Conservation (phyloP, 2,888 invertebrate genomes). For the Scaptomyza tumidula region DNA sequence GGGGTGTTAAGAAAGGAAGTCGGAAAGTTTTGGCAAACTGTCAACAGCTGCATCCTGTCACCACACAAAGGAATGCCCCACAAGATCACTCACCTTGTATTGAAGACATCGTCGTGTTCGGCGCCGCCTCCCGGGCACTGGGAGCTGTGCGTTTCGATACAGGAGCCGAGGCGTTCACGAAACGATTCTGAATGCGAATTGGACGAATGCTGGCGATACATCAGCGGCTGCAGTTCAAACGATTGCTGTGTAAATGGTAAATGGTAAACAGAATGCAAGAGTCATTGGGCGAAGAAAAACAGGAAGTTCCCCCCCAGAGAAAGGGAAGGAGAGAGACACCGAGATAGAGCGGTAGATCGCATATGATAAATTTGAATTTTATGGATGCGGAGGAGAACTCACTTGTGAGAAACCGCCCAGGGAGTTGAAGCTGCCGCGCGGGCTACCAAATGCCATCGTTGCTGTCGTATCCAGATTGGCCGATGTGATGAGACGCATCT, state of each 20-base stretch:
- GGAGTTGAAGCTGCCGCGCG: conserved; percentile 83
- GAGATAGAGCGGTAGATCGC: conserved; percentile 36
- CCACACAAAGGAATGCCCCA: conserved; percentile 17
- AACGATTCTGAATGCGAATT: conserved; percentile 81
- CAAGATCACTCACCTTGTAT: conserved; percentile 80
- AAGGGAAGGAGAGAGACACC: not conserved
- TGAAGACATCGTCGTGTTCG: conserved; percentile 83
- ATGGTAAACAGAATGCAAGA: conserved; percentile 22
- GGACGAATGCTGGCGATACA: conserved; percentile 80
- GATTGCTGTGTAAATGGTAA: conserved; percentile 65
- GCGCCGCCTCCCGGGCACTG: conserved; percentile 62
- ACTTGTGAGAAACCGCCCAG: conserved; percentile 82
- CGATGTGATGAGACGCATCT: conserved; percentile 83
- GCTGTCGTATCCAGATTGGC: conserved; percentile 83
- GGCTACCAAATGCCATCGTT: conserved; percentile 82
- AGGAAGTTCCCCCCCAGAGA: conserved; percentile 65
- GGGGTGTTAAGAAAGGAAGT: conserved; percentile 3
- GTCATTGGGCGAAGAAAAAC: conserved; percentile 33
- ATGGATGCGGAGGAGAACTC: conserved; percentile 53
- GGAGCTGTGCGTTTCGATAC: conserved; percentile 82
- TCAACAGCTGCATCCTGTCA: conserved; percentile 82
- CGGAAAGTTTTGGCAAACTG: conserved; percentile 63
- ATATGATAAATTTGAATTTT: conserved; percentile 66
- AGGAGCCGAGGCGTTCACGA: conserved; percentile 84
- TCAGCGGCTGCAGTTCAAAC: conserved; percentile 81